phyloP scores from a whole-genome alignment of 2,797 vertebrate species.

The Sarcophilus harrisii region DNA sequence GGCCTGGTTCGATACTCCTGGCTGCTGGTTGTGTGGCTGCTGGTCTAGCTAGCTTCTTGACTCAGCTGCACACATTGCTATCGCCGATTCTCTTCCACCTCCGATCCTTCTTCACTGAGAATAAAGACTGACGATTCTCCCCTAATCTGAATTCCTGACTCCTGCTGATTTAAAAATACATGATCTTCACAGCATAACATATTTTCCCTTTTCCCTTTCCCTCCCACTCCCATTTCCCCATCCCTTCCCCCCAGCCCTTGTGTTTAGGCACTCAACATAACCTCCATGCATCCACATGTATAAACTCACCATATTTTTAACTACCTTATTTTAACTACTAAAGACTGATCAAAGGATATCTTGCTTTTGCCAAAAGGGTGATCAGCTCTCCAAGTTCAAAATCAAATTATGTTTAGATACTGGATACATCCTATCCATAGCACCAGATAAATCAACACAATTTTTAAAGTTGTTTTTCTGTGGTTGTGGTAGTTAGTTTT shows the following conservation, averaged over 20 bases:
- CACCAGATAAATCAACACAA: neutral
- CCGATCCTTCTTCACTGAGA: no score
- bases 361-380: neutral
- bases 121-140: no score
- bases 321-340: neutral
- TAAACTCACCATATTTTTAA: neutral
- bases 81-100: no score
- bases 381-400: neutral
- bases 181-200: no score
- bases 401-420: neutral
- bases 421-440: constrained; percentile 1
- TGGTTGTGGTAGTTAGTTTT: neutral
- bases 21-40: no score
- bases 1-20: no score
- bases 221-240: neutral
- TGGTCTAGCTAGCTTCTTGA: no score
- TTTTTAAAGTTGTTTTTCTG: constrained; percentile 9
- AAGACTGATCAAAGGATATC: constrained; percentile 16
- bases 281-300: neutral
- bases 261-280: neutral
- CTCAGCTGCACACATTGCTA: no score
- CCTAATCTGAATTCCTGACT: no score
- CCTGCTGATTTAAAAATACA: no score
- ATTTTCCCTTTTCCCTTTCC: neutral
- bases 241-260: neutral